Conservation (phyloP, 2,113 vertebrate species). For the Prunella fulvescens region DNA sequence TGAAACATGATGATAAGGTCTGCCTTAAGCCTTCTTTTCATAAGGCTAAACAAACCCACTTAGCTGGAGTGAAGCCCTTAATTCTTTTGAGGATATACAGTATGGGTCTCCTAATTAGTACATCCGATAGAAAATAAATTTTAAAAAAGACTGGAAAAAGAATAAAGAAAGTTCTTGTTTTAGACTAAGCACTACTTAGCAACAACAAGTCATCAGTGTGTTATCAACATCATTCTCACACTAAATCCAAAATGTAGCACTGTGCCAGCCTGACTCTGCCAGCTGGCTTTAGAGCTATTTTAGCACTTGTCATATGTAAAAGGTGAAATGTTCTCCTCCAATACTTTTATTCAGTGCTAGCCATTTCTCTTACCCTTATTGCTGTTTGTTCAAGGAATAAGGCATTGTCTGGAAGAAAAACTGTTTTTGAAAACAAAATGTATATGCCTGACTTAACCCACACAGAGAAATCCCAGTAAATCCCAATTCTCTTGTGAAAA, state of each 20-base stretch:
- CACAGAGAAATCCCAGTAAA: background rate
- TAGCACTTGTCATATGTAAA: background rate
- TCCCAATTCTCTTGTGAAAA: background rate
- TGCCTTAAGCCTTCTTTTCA: background rate
- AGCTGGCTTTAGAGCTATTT: background rate
- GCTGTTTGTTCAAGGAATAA: background rate
- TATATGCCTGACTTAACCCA: background rate
- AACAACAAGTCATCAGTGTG: background rate
- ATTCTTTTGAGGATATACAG: background rate
- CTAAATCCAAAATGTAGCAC: background rate
- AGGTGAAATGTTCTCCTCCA: background rate
- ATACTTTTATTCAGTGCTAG: background rate
- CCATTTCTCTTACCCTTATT: background rate
- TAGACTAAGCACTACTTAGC: background rate
- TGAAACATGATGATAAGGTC: background rate
- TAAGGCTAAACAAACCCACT: background rate
- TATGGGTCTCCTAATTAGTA: background rate
- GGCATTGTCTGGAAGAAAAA: background rate
- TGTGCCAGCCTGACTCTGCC: background rate
- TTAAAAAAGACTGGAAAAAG: background rate
- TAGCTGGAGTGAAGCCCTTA: slow-evolving; percentile 6
- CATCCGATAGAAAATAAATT: background rate
- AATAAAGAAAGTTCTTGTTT: background rate
- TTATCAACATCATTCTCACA: background rate
- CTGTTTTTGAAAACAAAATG: background rate